A percentile compares a stretch with the other conserved stretches of the same genome.
Conservation (phyloP, 1,140 invertebrate species). For the Stenopsyche tienmushanensis region DNA sequence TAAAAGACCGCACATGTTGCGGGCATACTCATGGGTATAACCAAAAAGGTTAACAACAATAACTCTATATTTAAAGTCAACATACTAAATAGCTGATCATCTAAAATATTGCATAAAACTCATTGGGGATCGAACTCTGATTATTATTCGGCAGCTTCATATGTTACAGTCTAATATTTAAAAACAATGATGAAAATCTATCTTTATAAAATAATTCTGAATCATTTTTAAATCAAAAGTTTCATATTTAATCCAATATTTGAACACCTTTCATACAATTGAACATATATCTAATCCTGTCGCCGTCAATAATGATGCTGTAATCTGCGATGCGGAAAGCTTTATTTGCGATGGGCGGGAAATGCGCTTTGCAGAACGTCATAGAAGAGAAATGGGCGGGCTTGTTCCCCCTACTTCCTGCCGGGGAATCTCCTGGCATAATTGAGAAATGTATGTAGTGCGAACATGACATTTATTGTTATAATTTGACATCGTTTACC, state of each 20-base stretch:
- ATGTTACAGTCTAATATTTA: too few species aligned
- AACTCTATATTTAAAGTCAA: too few species aligned
- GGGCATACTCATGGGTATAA: too few species aligned
- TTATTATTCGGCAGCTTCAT: too few species aligned
- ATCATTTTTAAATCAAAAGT: not conserved
- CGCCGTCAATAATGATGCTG: constrained; percentile 11
- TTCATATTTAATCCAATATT: not conserved
- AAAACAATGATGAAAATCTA: not conserved
- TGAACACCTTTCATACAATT: not conserved
- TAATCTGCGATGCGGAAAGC: constrained; percentile 21
- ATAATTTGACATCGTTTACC: too few species aligned
- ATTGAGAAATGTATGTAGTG: not conserved
- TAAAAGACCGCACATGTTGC: too few species aligned
- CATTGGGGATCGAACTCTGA: too few species aligned
- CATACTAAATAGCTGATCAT: too few species aligned
- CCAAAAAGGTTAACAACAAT: too few species aligned
- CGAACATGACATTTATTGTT: not conserved
- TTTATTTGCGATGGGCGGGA: constrained; percentile 26
- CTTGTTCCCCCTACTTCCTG: constrained; percentile 6
- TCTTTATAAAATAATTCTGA: not conserved
- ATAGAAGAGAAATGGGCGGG: constrained; percentile 5
- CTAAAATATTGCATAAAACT: too few species aligned
- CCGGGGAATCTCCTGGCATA: not conserved
- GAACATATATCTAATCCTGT: not conserved
- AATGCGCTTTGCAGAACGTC: constrained; percentile 22